phyloP scores from a whole-genome alignment of 2,888 invertebrate genomes.

The Dyspetes luteomarginatus region DNA sequence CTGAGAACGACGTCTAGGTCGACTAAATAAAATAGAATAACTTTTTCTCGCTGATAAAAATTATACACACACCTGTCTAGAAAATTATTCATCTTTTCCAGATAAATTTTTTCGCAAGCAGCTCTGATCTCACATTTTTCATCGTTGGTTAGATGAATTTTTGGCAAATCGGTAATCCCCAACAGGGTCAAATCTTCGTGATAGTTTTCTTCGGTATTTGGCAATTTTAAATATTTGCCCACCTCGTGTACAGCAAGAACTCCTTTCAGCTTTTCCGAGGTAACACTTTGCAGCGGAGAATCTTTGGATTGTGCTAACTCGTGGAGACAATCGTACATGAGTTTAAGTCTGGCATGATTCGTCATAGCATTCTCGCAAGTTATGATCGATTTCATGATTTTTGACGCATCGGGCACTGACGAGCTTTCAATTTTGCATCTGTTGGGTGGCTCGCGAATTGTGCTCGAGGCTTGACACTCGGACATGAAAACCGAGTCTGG shows the following conservation, averaged over 20 bases:
- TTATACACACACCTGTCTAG: slow-evolving; percentile 73
- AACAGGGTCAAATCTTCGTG: slow-evolving; percentile 73
- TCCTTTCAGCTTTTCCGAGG: slow-evolving; percentile 71
- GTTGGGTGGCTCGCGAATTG: slow-evolving; percentile 34
- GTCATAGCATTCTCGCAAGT: slow-evolving; percentile 72
- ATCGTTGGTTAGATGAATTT: slow-evolving; percentile 76
- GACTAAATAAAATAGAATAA: slow-evolving; percentile 29
- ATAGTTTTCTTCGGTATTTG: slow-evolving; percentile 66
- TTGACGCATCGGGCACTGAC: slow-evolving; percentile 48
- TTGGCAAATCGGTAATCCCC: slow-evolving; percentile 75
- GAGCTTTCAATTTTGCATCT: too few relatives aligned
- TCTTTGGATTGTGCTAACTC: slow-evolving; percentile 66
- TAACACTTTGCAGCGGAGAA: slow-evolving; percentile 59
- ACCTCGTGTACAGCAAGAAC: slow-evolving; percentile 71
- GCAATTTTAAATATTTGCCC: slow-evolving; percentile 75
- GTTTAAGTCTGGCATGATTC: slow-evolving; percentile 71
- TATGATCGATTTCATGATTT: slow-evolving; percentile 66
- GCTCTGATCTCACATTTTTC: slow-evolving; percentile 78
- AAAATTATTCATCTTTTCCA: slow-evolving; percentile 76
- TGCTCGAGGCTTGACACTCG: slow-evolving; percentile 58
- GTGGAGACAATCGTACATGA: slow-evolving; percentile 74
- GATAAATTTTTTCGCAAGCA: slow-evolving; percentile 75
- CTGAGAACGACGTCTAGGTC: too few relatives aligned
- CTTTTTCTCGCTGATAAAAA: background rate
- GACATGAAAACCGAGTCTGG: slow-evolving; percentile 67